A percentile compares a stretch with the other conserved stretches of the same genome.
phyloP scores from a whole-genome alignment of 2,113 vertebrate species.

The Thalassarche chlororhynchos region DNA sequence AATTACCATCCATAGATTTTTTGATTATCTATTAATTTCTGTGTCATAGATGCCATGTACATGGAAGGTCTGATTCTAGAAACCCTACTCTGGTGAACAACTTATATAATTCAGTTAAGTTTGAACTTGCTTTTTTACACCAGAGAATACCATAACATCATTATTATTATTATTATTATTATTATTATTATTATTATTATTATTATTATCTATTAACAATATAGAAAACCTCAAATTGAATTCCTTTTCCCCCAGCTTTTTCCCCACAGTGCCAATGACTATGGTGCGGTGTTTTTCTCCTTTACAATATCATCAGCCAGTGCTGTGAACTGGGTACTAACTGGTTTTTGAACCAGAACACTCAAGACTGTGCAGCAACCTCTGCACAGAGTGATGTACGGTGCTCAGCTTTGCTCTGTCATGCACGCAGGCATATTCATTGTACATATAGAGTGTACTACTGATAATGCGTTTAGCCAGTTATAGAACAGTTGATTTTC shows the following conservation, averaged over 20 bases:
- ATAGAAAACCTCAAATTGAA: not conserved
- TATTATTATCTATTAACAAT: not conserved
- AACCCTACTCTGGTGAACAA: not conserved
- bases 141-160: not conserved
- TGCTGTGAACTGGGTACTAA: not conserved
- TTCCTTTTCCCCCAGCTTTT: not conserved
- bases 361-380: not conserved
- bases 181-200: not conserved
- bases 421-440: not conserved
- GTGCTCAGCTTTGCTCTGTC: not conserved
- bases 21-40: not conserved
- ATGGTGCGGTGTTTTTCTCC: not conserved
- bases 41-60: not conserved
- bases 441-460: not conserved
- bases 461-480: not conserved
- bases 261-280: not conserved
- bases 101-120: not conserved
- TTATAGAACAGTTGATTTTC: not conserved
- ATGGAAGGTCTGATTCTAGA: not conserved
- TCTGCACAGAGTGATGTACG: not conserved
- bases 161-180: not conserved
- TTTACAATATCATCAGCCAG: not conserved
- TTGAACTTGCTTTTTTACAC: not conserved
- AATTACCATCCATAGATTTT: not conserved
- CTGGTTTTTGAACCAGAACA: not conserved